phyloP scores from a whole-genome alignment of 2,113 vertebrate species.

The Colius striatus region DNA sequence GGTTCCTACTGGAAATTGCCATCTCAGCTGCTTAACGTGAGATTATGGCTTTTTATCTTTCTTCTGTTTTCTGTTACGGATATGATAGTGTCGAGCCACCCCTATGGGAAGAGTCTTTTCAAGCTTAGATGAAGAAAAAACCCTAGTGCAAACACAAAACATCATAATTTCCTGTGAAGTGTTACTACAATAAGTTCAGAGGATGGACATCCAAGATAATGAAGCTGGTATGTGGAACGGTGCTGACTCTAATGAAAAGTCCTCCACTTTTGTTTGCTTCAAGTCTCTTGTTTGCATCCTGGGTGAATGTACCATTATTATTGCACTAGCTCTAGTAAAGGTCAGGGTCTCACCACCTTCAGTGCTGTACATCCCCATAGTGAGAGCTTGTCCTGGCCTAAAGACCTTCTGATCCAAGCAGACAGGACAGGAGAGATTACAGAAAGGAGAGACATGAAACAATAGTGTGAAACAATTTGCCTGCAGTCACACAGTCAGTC shows the following conservation, averaged over 20 bases:
- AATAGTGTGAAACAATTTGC: background rate
- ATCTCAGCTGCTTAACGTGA: background rate
- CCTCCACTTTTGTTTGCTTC: background rate
- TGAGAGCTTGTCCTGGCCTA: background rate
- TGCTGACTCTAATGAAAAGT: background rate
- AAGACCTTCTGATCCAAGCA: background rate
- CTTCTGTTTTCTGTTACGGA: background rate
- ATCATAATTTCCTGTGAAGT: background rate
- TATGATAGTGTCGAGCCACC: background rate
- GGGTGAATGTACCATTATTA: background rate
- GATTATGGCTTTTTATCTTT: background rate
- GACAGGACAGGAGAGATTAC: background rate
- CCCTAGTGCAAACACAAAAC: background rate
- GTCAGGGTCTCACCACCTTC: background rate
- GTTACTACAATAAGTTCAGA: background rate
- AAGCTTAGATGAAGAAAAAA: background rate
- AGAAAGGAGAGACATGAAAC: background rate
- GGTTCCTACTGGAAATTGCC: background rate
- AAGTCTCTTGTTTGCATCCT: conserved; percentile 10
- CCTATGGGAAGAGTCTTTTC: background rate
- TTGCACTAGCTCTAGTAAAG: background rate
- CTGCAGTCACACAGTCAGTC: background rate
- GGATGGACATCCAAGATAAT: background rate
- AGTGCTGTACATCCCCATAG: background rate
- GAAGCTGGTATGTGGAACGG: background rate